Evolutionary conservation across 2,113 vertebrate species (phyloP).

Genomic region (Dipodomys ordii): DNA sequence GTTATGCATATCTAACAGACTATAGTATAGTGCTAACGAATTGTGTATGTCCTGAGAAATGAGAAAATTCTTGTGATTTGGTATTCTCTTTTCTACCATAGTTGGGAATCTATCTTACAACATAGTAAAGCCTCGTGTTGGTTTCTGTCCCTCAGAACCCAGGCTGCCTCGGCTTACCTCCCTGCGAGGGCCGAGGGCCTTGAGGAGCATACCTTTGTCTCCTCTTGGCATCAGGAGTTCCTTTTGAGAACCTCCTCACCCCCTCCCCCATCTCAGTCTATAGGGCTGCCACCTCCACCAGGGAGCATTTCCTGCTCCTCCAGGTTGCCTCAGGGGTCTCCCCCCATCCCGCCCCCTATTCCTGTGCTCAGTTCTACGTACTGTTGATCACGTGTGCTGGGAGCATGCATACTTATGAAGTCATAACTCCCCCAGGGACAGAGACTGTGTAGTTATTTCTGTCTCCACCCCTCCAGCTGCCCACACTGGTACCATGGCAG

Average conservation of each 20-base stretch:
- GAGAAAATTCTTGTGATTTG: too few relatives aligned
- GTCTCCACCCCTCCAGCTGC: not conserved
- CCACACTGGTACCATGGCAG: not conserved
- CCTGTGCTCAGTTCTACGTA: not conserved
- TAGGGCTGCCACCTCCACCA: not conserved
- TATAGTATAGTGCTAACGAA: too few relatives aligned
- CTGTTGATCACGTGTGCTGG: not conserved
- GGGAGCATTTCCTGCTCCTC: not conserved
- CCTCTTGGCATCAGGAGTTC: not conserved
- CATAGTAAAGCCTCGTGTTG: too few relatives aligned
- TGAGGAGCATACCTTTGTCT: too few relatives aligned
- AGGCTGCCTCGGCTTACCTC: too few relatives aligned
- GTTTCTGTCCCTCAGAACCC: too few relatives aligned
- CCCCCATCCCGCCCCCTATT: accelerated
- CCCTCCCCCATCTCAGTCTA: not conserved
- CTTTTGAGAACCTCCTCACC: not conserved
- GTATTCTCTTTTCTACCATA: too few relatives aligned
- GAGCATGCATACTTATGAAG: not conserved
- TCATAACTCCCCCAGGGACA: not conserved
- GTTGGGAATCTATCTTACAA: too few relatives aligned
- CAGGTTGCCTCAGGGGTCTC: not conserved
- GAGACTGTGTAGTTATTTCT: not conserved
- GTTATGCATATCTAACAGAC: too few relatives aligned
- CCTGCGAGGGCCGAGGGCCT: too few relatives aligned
- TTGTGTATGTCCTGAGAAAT: too few relatives aligned